Evolutionary conservation across 2,113 vertebrate genomes (phyloP).

Genomic region (Solea solea): DNA sequence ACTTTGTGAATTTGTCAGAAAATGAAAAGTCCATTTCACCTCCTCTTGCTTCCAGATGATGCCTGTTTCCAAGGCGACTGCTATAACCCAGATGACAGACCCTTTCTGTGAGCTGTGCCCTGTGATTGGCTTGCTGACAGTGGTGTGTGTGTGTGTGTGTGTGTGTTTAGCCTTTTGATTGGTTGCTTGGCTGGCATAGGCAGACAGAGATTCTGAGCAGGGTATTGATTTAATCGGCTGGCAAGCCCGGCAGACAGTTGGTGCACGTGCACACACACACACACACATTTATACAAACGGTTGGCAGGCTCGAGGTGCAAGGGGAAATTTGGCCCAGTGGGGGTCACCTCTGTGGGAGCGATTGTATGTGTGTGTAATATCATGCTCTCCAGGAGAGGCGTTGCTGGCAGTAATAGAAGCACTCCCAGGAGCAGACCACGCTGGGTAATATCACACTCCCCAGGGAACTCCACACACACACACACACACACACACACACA

Average conservation of each 20-base stretch:
- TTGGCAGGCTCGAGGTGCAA: constrained; percentile 46
- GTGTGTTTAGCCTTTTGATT: constrained; percentile 46
- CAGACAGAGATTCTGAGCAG: constrained; percentile 61
- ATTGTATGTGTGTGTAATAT: constrained; percentile 77
- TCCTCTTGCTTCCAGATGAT: constrained; percentile 52
- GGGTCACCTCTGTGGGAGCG: constrained; percentile 76
- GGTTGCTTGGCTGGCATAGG: constrained; percentile 55
- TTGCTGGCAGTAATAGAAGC: constrained; percentile 80
- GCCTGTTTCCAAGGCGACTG: constrained; percentile 76
- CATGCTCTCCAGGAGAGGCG: constrained; percentile 78
- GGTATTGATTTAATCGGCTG: constrained; percentile 75
- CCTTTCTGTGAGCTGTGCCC: constrained; percentile 65
- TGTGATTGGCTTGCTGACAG: constrained; percentile 65
- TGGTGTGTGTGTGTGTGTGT: not conserved
- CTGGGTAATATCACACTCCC: constrained; percentile 81
- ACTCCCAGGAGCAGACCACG: constrained; percentile 72
- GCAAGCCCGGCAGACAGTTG: constrained; percentile 51
- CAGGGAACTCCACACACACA: constrained; percentile 68
- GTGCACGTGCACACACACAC: not conserved
- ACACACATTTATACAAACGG: constrained; percentile 25
- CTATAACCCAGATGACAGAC: constrained; percentile 71
- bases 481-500: constrained; percentile 52
- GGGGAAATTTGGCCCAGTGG: constrained; percentile 74
- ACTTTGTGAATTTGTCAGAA: constrained; percentile 45
- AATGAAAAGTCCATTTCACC: constrained; percentile 50